Base-by-base conservation (phyloP, 2,888 invertebrate genomes). In the Drosophila anomalata region DNA sequence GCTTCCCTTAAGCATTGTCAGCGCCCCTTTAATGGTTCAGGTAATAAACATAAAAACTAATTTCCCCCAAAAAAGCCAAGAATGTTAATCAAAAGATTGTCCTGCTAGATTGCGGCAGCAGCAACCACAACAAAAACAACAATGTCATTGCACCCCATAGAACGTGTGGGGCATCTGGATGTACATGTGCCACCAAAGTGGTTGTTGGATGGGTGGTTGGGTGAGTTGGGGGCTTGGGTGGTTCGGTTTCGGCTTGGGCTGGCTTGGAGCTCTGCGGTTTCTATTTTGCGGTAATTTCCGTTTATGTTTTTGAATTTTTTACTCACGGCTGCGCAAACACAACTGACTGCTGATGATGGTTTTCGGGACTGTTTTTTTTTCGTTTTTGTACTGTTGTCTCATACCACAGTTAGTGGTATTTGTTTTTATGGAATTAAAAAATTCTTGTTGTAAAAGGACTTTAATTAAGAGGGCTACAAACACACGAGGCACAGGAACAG, bases 81-180 rank as follows among this genome's bases (percentile, higher is more conserved):
- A 87, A 88, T 85, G 84, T 85, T 88, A 85, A 85, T 85, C 84
- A 85, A 85, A 85, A 85, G 84, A 85, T 85, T 87, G 88, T 88
- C 82, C 84, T 77, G 82, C 79, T 78, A 85, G 84, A 85, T 85
- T 85, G 84, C 74, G 86, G 73, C 61, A 31, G 17, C 52, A 44
- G 12, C 69, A 73, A 36, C 78, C 78, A 56, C 78, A 87, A 60
- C 79, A 78, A 55, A 60, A 77, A 52, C 62, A 59, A 14, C 65
- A 69, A 79, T 29, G 46, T 55, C 62, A 62, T 36, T 62, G 59
- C 58, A 54, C 36, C 65, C 55, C 55, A 39, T 17, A 33, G 8
- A 46, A 17, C 17, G 33, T 56, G 33, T 59, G 46, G 36, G 33
- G 44, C 48, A 42, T 50, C 20, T 44, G 12, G 44, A 22, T 22